phyloP scores from a whole-genome alignment of 2,797 vertebrate species.

The Oreochromis mossambicus region DNA sequence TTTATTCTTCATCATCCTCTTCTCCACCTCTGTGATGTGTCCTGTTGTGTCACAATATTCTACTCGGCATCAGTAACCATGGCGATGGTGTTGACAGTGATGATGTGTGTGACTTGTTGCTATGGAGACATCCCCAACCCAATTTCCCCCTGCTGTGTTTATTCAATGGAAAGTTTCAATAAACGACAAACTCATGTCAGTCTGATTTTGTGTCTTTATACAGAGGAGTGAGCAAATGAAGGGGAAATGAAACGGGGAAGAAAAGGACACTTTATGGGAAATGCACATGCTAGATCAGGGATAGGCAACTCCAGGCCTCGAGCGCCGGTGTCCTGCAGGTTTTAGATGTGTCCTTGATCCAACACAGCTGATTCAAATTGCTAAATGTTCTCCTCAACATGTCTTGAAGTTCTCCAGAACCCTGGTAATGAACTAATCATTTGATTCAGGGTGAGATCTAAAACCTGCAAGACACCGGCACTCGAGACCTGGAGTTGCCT shows the following conservation, averaged over 20 bases:
- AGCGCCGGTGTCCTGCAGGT: rapidly evolving
- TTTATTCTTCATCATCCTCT: constrained; percentile 6
- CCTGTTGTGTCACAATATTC: constrained; percentile 44
- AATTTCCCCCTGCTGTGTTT: constrained; percentile 24
- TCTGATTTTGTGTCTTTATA: neutral
- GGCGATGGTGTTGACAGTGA: constrained; percentile 48
- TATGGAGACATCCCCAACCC: constrained; percentile 36
- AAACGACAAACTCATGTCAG: constrained; percentile 37
- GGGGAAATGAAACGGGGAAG: neutral
- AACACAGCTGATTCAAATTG: neutral
- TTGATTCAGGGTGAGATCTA: neutral
- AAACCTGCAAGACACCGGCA: neutral
- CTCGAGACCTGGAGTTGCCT: neutral
- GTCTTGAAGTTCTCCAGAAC: neutral
- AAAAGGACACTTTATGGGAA: neutral
- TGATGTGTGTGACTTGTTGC: constrained; percentile 54
- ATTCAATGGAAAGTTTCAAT: constrained; percentile 65
- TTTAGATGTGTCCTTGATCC: neutral
- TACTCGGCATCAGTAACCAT: constrained; percentile 55
- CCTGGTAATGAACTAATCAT: rapidly evolving
- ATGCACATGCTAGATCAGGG: neutral
- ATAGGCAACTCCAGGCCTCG: neutral
- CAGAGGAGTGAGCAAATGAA: neutral
- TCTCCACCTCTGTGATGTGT: constrained; percentile 49
- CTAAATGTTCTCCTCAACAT: neutral